phyloP scores from a whole-genome alignment of 23 tunicate genomes.

The Halocynthia aurantium region DNA sequence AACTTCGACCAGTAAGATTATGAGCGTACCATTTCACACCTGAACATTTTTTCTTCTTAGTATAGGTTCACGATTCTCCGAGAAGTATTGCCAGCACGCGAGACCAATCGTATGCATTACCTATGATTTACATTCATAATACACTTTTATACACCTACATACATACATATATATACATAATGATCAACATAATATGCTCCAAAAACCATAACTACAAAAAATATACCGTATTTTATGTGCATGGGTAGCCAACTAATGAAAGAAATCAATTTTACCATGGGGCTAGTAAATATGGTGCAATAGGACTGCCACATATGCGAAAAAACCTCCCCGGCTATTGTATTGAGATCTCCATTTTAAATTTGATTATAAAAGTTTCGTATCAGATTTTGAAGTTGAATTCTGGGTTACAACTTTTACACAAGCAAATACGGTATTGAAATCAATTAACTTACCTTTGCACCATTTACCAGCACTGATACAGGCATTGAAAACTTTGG shows the following conservation, averaged over 20 bases:
- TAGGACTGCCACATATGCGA: too few relatives aligned
- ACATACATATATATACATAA: neutral
- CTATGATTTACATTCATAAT: neutral
- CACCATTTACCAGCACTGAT: slow-evolving; percentile 35
- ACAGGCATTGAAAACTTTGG: slow-evolving; percentile 53
- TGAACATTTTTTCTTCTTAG: slow-evolving; percentile 50
- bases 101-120: slow-evolving; percentile 61
- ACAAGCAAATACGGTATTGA: neutral
- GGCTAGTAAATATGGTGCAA: too few relatives aligned
- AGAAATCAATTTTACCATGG: too few relatives aligned
- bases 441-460: slow-evolving; percentile 28
- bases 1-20: neutral
- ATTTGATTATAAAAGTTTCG: too few relatives aligned
- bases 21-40: neutral
- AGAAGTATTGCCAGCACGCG: slow-evolving; percentile 60
- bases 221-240: too few relatives aligned
- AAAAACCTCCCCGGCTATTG: too few relatives aligned
- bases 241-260: too few relatives aligned
- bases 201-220: too few relatives aligned
- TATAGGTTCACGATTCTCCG: slow-evolving; percentile 39
- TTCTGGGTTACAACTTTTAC: too few relatives aligned
- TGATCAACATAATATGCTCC: neutral
- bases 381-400: too few relatives aligned
- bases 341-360: too few relatives aligned
- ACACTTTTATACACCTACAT: neutral